Conservation (phyloP, 2,797 vertebrate genomes). For the Crypturellus tataupa region DNA sequence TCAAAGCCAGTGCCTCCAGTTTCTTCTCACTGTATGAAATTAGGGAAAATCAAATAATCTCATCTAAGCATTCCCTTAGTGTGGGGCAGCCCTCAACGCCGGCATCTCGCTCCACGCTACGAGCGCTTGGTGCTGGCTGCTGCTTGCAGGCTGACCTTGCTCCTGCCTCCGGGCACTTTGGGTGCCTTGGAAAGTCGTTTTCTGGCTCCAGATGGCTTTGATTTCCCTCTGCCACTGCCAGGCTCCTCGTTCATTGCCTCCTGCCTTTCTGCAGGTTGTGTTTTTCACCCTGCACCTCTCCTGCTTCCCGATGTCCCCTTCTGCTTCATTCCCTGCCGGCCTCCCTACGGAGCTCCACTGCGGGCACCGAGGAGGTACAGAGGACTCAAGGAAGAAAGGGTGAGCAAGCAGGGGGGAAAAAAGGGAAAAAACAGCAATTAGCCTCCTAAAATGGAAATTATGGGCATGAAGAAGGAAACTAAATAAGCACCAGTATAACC, state of each 20-base stretch:
- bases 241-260: neutral
- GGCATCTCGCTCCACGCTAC: neutral
- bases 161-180: neutral
- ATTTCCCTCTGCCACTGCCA: accelerated
- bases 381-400: neutral
- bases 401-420: neutral
- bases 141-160: neutral
- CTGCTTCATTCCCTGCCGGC: neutral
- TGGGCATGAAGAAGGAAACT: neutral
- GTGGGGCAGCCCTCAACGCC: neutral
- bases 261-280: neutral
- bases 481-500: neutral
- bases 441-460: neutral
- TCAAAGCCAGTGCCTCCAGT: conserved; percentile 48
- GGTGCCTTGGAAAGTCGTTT: neutral
- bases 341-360: neutral
- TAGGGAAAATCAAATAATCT: conserved; percentile 47
- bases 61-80: neutral
- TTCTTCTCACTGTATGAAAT: conserved; percentile 41
- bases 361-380: neutral
- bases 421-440: neutral
- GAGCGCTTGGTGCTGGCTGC: neutral
- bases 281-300: neutral
- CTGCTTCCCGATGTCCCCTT: neutral
- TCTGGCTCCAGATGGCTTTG: neutral